phyloP scores from a whole-genome alignment of 2,888 invertebrate species.

The Phasia obesa region DNA sequence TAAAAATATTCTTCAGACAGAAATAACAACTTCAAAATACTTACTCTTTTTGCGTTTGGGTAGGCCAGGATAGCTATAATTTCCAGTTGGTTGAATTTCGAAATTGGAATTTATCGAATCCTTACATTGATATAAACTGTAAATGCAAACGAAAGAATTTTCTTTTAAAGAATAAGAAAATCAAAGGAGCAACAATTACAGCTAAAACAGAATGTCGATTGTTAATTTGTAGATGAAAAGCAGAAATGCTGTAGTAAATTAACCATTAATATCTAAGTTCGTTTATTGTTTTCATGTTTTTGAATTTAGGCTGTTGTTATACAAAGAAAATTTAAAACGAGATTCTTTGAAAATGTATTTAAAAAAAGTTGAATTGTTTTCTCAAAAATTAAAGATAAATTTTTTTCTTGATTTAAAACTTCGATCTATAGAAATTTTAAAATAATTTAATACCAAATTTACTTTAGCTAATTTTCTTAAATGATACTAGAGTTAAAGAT shows the following conservation, averaged over 20 bases:
- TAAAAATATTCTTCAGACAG: background rate
- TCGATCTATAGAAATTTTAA: no score
- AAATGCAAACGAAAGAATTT: constrained; percentile 52
- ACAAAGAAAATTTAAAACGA: background rate
- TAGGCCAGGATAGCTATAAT: constrained; percentile 84
- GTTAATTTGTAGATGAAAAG: constrained; percentile 20
- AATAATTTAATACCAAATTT: no score
- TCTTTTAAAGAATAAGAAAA: background rate
- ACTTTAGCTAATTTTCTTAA: no score
- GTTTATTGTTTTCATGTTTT: constrained; percentile 2
- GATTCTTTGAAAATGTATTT: background rate
- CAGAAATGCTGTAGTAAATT: constrained; percentile 41
- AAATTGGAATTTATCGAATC: constrained; percentile 85
- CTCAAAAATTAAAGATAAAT: background rate
- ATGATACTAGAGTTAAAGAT: no score
- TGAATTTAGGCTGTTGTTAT: background rate
- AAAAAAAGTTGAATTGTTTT: background rate
- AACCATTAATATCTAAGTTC: constrained; percentile 29
- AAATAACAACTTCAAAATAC: constrained; percentile 48
- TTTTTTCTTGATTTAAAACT: background rate
- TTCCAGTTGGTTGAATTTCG: constrained; percentile 85
- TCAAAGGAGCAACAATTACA: background rate
- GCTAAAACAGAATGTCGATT: constrained; percentile 32
- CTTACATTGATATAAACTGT: constrained; percentile 84
- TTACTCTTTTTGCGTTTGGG: constrained; percentile 82